Evolutionary conservation across 2,797 vertebrate species (phyloP).

Genomic region (Neoniphon sammara): DNA sequence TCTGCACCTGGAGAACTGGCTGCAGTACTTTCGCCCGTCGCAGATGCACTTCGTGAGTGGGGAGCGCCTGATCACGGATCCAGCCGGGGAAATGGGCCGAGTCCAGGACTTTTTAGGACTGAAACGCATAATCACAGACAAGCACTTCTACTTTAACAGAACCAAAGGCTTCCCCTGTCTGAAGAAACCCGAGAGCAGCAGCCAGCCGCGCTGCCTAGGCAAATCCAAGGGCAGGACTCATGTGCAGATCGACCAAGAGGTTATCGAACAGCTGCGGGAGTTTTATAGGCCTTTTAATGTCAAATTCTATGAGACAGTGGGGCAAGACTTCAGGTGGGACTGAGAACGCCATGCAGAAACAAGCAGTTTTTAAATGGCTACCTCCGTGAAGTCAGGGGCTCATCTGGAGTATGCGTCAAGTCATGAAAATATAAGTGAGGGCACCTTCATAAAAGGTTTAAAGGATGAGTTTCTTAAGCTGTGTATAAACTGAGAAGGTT

Average conservation of each 20-base stretch:
- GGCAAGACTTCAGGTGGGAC: conserved; percentile 98
- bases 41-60: conserved; percentile 98
- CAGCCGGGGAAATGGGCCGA: conserved; percentile 93
- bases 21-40: conserved; percentile 92
- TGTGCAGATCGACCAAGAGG: conserved; percentile 94
- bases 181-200: conserved; percentile 90
- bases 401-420: conserved; percentile 6
- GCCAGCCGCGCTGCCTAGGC: conserved; percentile 93
- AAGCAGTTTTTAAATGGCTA: conserved; percentile 42
- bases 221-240: conserved; percentile 98
- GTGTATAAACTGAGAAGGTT: conserved; percentile 12
- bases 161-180: conserved; percentile 98
- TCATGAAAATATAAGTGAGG: conserved; percentile 4
- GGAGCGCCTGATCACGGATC: conserved; percentile 94
- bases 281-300: conserved; percentile 97
- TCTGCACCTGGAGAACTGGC: conserved; percentile 94
- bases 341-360: conserved; percentile 64
- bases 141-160: conserved; percentile 99
- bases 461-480: conserved; percentile 15
- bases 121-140: conserved; percentile 92
- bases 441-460: conserved; percentile 30
- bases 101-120: conserved; percentile 97
- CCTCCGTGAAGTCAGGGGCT: conserved; percentile 24
- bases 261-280: conserved; percentile 95
- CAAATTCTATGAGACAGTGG: conserved; percentile 96